Evolutionary conservation across 2,888 invertebrate genomes (phyloP).

Genomic region (Amphimallon solstitiale): DNA sequence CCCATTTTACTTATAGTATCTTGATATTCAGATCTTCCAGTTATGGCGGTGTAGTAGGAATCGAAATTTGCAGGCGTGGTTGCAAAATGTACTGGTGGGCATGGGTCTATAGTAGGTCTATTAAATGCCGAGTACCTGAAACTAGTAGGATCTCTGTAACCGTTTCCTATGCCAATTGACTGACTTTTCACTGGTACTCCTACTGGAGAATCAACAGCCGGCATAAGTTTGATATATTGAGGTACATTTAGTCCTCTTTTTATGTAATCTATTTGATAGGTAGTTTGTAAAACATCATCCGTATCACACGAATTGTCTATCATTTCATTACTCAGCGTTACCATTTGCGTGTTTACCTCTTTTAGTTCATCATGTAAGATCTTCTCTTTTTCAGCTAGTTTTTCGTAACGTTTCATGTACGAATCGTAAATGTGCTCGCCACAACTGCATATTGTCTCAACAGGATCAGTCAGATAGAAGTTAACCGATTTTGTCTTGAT

Average conservation of each 20-base stretch:
- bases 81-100: constrained; percentile 56
- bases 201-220: constrained; percentile 70
- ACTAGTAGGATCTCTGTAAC: constrained; percentile 72
- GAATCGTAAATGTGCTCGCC: constrained; percentile 71
- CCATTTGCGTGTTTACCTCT: constrained; percentile 62
- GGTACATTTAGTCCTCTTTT: constrained; percentile 68
- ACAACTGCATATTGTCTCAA: constrained; percentile 73
- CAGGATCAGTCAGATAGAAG: constrained; percentile 65
- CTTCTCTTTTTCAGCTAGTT: constrained; percentile 70
- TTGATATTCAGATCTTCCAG: constrained; percentile 71
- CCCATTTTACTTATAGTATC: constrained; percentile 72
- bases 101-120: constrained; percentile 68
- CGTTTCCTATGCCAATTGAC: constrained; percentile 67
- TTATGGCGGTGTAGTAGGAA: constrained; percentile 68
- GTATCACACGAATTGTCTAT: constrained; percentile 73
- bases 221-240: constrained; percentile 68
- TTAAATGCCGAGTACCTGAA: constrained; percentile 68
- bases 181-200: constrained; percentile 69
- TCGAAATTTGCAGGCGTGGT: constrained; percentile 66
- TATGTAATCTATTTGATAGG: constrained; percentile 71
- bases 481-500: constrained; percentile 63
- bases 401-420: constrained; percentile 70
- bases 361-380: constrained; percentile 66
- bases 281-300: constrained; percentile 70
- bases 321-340: constrained; percentile 70